Percentiles rank a stretch among this genome's conserved stretches.
Conservation (phyloP, 2,888 invertebrate species). For the Cepaea hortensis region DNA sequence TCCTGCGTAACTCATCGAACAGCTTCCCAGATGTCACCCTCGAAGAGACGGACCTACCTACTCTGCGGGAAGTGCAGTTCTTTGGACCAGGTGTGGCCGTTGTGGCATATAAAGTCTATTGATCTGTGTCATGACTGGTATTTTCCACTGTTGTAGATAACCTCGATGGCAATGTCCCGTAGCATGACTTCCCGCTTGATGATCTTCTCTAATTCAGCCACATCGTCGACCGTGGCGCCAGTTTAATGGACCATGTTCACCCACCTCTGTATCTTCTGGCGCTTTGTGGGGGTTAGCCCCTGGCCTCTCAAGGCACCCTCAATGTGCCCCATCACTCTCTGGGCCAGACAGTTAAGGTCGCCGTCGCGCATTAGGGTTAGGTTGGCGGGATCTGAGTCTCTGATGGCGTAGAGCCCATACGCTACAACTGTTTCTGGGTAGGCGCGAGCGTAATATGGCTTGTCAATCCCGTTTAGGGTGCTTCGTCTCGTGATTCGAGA, state of each 20-base stretch:
- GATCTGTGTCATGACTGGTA: neutral
- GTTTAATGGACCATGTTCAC: neutral
- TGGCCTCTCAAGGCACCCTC: conserved; percentile 15
- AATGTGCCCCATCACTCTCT: conserved; percentile 6
- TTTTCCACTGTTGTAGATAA: neutral
- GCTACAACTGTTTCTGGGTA: neutral
- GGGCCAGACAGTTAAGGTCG: conserved; percentile 8
- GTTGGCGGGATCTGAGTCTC: conserved; percentile 10
- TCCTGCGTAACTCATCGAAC: neutral
- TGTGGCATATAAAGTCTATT: neutral
- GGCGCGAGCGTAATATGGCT: neutral
- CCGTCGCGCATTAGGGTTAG: conserved; percentile 2
- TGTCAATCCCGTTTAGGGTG: neutral
- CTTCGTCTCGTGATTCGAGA: too few species aligned
- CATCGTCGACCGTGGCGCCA: conserved; percentile 14
- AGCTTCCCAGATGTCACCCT: neutral
- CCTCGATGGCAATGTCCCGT: neutral
- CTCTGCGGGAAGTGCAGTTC: neutral
- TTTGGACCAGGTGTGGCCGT: neutral
- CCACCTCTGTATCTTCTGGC: conserved; percentile 5
- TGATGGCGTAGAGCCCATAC: conserved; percentile 8
- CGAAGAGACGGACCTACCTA: neutral
- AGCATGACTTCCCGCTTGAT: conserved; percentile 18
- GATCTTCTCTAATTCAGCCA: neutral
- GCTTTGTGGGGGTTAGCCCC: neutral